phyloP scores from a whole-genome alignment of 2,888 invertebrate species.

The Rutpela maculata region DNA sequence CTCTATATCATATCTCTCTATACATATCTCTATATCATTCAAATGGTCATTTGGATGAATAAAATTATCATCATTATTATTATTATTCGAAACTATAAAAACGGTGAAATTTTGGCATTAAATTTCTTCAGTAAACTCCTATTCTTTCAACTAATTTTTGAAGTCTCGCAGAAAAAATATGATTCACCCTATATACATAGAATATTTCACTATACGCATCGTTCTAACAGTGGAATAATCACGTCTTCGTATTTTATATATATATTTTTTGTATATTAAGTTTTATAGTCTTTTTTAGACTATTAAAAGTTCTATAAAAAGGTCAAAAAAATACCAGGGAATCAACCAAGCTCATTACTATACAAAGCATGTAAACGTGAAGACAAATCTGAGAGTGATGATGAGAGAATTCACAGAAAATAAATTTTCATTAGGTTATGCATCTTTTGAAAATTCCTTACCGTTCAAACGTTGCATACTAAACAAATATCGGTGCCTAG shows the following conservation, averaged over 20 bases:
- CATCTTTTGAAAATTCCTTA: constrained; percentile 27
- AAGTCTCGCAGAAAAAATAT: no score
- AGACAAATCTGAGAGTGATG: constrained; percentile 13
- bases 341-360: constrained; percentile 18
- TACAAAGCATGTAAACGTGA: constrained; percentile 7
- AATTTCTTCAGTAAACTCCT: no score
- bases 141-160: no score
- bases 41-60: no score
- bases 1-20: no score
- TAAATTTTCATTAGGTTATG: constrained; percentile 34
- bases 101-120: no score
- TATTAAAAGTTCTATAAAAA: constrained; percentile 20
- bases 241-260: not conserved
- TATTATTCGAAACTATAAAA: no score
- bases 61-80: no score
- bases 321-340: constrained; percentile 15
- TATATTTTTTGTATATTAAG: not conserved
- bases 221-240: not conserved
- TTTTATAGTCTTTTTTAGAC: not conserved
- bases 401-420: constrained; percentile 23
- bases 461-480: constrained; percentile 21
- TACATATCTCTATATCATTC: no score
- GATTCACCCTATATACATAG: no score
- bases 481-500: constrained; percentile 10
- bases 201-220: not conserved